Conservation (phyloP, 2,888 invertebrate genomes). For the Pachliopta kotzebuea region DNA sequence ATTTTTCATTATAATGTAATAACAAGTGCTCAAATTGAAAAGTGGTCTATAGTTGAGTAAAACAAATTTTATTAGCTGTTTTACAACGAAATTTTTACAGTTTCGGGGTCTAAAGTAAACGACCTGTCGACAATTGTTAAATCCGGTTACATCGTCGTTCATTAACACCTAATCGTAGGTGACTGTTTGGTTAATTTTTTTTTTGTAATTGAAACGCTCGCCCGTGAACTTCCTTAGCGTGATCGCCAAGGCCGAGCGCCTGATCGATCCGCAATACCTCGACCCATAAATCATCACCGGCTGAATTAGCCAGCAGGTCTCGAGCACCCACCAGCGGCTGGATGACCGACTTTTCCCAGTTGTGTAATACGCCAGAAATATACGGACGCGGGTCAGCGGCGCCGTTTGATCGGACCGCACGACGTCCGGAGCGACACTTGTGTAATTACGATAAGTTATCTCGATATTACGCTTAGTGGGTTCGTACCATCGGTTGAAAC, state of each 20-base stretch:
- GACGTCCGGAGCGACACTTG: background rate
- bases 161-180: conserved; percentile 33
- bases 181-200: conserved; percentile 23
- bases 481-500: conserved; percentile 35
- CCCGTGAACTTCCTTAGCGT: conserved; percentile 75
- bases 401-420: background rate
- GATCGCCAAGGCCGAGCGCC: conserved; percentile 67
- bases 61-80: too few relatives aligned
- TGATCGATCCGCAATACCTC: conserved; percentile 58
- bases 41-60: too few relatives aligned
- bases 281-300: conserved; percentile 56
- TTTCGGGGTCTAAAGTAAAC: too few relatives aligned
- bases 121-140: conserved; percentile 3
- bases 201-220: conserved; percentile 42
- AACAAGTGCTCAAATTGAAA: too few relatives aligned
- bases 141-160: conserved; percentile 23
- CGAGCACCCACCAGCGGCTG: conserved; percentile 53
- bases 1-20: too few relatives aligned
- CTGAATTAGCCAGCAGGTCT: conserved; percentile 55
- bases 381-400: conserved; percentile 27
- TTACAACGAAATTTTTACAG: too few relatives aligned
- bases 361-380: conserved; percentile 65
- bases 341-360: conserved; percentile 70
- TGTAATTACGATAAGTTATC: conserved; percentile 12
- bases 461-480: conserved; percentile 3